phyloP scores from a whole-genome alignment of 2,888 invertebrate species.

The Morpho achilles region DNA sequence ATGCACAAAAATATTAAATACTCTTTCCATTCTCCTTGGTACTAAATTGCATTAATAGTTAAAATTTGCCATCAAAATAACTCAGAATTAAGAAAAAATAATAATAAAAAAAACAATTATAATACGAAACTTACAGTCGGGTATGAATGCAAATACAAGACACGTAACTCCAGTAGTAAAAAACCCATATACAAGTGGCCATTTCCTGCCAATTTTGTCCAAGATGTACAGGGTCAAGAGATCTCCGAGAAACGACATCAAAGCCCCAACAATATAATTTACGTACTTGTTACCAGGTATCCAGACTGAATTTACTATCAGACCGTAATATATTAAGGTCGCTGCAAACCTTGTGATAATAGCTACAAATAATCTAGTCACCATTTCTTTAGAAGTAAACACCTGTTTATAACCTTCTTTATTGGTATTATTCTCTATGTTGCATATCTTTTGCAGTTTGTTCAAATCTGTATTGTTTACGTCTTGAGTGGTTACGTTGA shows the following conservation, averaged over 20 bases:
- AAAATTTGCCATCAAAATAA: no score
- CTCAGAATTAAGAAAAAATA: no score
- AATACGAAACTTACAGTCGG: constrained; percentile 43
- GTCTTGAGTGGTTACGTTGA: constrained; percentile 44
- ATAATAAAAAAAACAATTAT: not conserved
- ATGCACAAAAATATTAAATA: no score
- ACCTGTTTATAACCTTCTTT: constrained; percentile 46
- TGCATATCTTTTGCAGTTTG: constrained; percentile 46
- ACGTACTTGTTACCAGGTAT: constrained; percentile 61
- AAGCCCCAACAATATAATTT: constrained; percentile 55
- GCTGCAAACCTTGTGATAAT: constrained; percentile 48
- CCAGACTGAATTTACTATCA: constrained; percentile 59
- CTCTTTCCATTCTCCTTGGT: no score
- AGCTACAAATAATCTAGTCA: constrained; percentile 46
- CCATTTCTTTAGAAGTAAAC: constrained; percentile 47
- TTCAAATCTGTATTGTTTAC: constrained; percentile 39
- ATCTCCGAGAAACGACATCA: constrained; percentile 66
- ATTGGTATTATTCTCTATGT: constrained; percentile 42
- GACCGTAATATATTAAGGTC: constrained; percentile 59
- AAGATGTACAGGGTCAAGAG: constrained; percentile 52
- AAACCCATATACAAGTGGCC: constrained; percentile 50
- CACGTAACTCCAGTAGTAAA: constrained; percentile 46
- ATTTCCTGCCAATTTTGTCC: constrained; percentile 57
- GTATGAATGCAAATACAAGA: constrained; percentile 43
- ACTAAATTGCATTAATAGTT: no score